Evolutionary conservation across 2,113 vertebrate species (phyloP), one percentile per base, ranked within the genome.

Genomic region (Spea multiplicata): DNA sequence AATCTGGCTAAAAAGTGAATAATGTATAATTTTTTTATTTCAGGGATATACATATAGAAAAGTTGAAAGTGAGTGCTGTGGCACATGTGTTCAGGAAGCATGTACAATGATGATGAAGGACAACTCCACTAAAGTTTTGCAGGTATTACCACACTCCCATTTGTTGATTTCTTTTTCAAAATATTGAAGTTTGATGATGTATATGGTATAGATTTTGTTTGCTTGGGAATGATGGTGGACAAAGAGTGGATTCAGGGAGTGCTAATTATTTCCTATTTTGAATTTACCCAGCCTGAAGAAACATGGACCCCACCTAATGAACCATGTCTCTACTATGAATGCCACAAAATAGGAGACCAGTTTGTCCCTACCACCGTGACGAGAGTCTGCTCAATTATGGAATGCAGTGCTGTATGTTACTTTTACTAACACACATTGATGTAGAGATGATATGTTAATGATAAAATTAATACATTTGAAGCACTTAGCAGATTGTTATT

Each of bases 11-110:
- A 59, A 59, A 59, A 64, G 6, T 7, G 30, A 7, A 61, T 61
- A 14, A 17, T 30, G 30, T 30, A 1, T 6, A 3, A 3, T 6
- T 30, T 64, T 64, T 4, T 2, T 64, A 7, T 50, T 67, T 5
- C 83, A 93, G 92, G 92, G 92, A 70, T 87, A 70, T 1, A 30
- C 80, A 48, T 90, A 89, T 1, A 87, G 68, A 47, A 14, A 5
- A 8, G 61, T 1, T 57, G 8, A 66, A 0, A 86, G 83, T 0
- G 71, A 84, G 59, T 93, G 92, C 81, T 93, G 92, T 0, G 90
- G 92, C 0, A 0, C 0, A 0, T 93, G 92, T 6, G 50, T 81
- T 4, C 68, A 50, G 59, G 68, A 0, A 0, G 84, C 83, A 46
- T 93, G 92, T 0, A 6, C 86, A 3, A 0, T 82, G 13, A 83